Conservation (phyloP, 1,140 invertebrate genomes). For the Brachionus manjavacas region DNA sequence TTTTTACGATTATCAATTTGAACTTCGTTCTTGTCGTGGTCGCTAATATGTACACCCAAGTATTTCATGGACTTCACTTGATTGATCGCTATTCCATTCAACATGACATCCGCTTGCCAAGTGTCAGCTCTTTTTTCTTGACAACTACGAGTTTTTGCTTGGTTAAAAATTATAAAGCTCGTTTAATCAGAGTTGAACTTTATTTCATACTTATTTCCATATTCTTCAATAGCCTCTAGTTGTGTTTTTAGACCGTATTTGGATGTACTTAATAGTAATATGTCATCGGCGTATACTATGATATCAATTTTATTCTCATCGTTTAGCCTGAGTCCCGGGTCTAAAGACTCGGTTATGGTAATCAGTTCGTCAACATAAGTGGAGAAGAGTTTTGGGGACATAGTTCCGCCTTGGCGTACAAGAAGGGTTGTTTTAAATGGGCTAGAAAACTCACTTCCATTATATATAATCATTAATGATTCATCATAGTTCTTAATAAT, state of each 20-base stretch:
- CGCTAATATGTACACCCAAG: background rate
- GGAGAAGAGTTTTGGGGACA: slow-evolving; percentile 8
- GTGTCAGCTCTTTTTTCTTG: slow-evolving; percentile 4
- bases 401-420: background rate
- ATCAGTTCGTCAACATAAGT: background rate
- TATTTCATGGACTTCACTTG: background rate
- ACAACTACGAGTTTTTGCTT: background rate
- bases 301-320: background rate
- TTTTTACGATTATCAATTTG: background rate
- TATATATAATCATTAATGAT: background rate
- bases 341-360: background rate
- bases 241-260: background rate
- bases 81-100: background rate
- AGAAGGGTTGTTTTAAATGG: background rate
- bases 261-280: background rate
- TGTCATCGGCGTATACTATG: background rate
- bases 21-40: background rate
- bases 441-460: background rate
- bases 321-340: background rate
- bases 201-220: background rate
- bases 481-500: background rate
- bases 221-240: background rate
- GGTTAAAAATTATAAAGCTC: background rate
- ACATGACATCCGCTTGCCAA: background rate
- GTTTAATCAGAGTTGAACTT: background rate